Conservation (phyloP, 2,888 invertebrate genomes). For the Calameuta idolon region DNA sequence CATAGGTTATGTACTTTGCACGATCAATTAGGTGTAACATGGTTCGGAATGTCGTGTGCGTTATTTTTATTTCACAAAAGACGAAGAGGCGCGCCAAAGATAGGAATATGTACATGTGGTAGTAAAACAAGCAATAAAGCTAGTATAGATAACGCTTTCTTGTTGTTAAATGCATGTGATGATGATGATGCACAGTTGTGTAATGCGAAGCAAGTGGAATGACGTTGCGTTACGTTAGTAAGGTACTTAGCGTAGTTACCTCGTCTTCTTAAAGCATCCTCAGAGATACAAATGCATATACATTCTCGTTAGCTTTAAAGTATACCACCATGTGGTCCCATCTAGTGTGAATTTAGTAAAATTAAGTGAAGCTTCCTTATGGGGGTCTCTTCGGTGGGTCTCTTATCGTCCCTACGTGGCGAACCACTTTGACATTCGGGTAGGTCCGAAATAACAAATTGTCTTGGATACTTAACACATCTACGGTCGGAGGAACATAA, state of each 20-base stretch:
- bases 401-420: background rate
- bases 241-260: background rate
- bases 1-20: background rate
- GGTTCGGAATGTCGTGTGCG: background rate
- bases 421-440: background rate
- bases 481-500: conserved; percentile 4
- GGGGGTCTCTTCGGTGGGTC: background rate
- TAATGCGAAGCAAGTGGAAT: background rate
- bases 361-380: background rate
- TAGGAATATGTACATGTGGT: background rate
- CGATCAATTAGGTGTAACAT: background rate
- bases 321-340: background rate
- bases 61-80: background rate
- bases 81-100: background rate
- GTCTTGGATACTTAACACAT: conserved; percentile 3
- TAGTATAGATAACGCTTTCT: background rate
- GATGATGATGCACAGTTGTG: background rate
- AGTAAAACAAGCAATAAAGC: background rate
- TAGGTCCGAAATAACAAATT: conserved; percentile 9
- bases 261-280: background rate
- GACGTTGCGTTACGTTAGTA: background rate
- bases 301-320: background rate
- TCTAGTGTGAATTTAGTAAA: background rate
- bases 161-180: background rate
- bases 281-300: background rate